phyloP scores from a whole-genome alignment of 2,888 invertebrate species.

The Timema cristinae region DNA sequence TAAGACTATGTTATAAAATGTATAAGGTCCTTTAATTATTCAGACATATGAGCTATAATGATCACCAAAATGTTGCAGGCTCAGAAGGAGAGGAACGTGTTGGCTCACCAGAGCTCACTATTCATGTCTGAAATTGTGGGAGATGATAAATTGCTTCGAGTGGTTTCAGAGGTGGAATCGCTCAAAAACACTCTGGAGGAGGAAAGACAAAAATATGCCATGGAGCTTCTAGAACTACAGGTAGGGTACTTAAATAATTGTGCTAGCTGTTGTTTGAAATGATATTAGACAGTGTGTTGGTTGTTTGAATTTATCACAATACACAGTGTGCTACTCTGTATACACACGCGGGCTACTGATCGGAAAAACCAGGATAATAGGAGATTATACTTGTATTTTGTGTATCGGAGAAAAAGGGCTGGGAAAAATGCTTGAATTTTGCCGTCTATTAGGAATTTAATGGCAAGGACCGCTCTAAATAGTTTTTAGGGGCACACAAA shows the following conservation, averaged over 20 bases:
- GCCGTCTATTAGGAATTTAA: no score
- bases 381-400: background rate
- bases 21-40: no score
- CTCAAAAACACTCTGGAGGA: slow-evolving; percentile 59
- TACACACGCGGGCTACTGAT: background rate
- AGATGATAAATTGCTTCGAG: slow-evolving; percentile 52
- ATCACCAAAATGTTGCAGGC: slow-evolving; percentile 42
- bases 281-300: background rate
- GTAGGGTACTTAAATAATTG: slow-evolving; percentile 39
- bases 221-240: slow-evolving; percentile 58
- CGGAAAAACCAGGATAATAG: background rate
- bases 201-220: slow-evolving; percentile 53
- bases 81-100: slow-evolving; percentile 58
- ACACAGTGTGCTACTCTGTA: background rate
- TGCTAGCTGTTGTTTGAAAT: background rate
- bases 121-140: slow-evolving; percentile 56
- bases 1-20: no score
- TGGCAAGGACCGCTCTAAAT: no score
- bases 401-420: no score
- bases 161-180: slow-evolving; percentile 60
- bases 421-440: no score
- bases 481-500: no score
- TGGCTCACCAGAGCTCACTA: slow-evolving; percentile 65
- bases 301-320: background rate
- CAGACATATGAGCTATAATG: no score